Evolutionary conservation across 2,113 vertebrate species (phyloP).

Genomic region (Anguilla rostrata): DNA sequence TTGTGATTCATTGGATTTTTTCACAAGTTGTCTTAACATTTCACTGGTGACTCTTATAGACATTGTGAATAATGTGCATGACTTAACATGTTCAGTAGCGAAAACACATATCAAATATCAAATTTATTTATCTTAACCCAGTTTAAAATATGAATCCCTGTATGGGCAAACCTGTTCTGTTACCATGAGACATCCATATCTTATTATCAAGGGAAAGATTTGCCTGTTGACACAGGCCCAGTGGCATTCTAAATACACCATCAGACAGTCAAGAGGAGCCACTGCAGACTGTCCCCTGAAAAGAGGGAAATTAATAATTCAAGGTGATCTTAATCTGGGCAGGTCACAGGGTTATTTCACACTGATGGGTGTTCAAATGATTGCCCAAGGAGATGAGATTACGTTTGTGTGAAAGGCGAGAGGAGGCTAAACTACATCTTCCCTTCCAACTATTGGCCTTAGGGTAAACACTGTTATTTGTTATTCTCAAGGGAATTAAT

Average conservation of each 20-base stretch:
- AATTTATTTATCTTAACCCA: not conserved
- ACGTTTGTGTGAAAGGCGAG: slow-evolving; percentile 56
- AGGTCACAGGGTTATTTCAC: slow-evolving; percentile 50
- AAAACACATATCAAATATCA: not conserved
- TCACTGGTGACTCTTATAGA: too few relatives aligned
- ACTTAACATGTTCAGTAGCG: not conserved
- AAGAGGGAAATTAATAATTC: slow-evolving; percentile 51
- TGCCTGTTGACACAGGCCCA: slow-evolving; percentile 40
- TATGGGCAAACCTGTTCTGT: not conserved
- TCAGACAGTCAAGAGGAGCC: slow-evolving; percentile 34
- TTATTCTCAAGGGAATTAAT: slow-evolving; percentile 35
- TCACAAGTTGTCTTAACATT: too few relatives aligned
- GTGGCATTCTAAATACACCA: slow-evolving; percentile 34
- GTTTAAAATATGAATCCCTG: not conserved
- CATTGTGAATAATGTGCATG: not conserved
- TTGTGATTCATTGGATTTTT: too few relatives aligned
- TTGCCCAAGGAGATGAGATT: slow-evolving; percentile 42
- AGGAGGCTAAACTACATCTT: slow-evolving; percentile 18
- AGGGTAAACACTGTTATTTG: slow-evolving; percentile 44
- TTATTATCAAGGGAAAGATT: slow-evolving; percentile 24
- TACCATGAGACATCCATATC: slow-evolving; percentile 12
- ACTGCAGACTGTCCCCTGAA: slow-evolving; percentile 19
- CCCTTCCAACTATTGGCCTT: slow-evolving; percentile 39
- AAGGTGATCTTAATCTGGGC: slow-evolving; percentile 57
- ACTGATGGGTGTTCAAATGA: slow-evolving; percentile 9